These are phyloP conservation scores for Eilema depressum DNA, from an alignment of 2,888 invertebrate species.

Conservation along the genomic window DNA sequence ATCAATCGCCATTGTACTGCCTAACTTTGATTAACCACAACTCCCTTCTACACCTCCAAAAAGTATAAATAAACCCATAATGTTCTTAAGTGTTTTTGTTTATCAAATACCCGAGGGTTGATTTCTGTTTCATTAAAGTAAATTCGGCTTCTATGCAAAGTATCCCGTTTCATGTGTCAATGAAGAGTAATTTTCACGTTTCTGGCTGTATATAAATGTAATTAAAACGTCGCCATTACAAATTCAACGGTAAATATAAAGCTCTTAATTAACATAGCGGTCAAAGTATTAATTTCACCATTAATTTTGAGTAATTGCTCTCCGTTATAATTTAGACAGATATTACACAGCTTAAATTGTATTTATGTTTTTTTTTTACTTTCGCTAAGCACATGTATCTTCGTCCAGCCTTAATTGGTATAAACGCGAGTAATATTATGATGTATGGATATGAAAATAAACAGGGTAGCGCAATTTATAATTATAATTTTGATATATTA, in stretches of 20 bases:
- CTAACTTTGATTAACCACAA: not conserved
- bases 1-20: not conserved
- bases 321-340: constrained; percentile 77
- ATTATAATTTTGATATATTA: constrained; percentile 69
- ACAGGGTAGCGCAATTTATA: constrained; percentile 67
- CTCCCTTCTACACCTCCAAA: not conserved
- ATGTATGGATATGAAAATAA: constrained; percentile 77
- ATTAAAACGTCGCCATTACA: constrained; percentile 65
- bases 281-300: constrained; percentile 86
- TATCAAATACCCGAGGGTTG: constrained; percentile 8
- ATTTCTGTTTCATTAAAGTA: constrained; percentile 32
- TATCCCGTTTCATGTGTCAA: constrained; percentile 43
- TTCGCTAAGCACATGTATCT: constrained; percentile 71
- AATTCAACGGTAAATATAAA: constrained; percentile 74
- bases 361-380: constrained; percentile 76
- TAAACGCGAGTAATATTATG: constrained; percentile 73
- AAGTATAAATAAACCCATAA: not conserved
- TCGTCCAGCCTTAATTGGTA: constrained; percentile 74
- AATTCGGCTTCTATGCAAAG: constrained; percentile 37
- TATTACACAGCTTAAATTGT: constrained; percentile 79
- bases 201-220: constrained; percentile 49
- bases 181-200: constrained; percentile 42
- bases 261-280: constrained; percentile 82
- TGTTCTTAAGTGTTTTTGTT: not conserved
- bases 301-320: constrained; percentile 84